These are phyloP conservation scores for Manis pentadactyla DNA, from an alignment of 2,797 vertebrate species.

Conservation along the genomic window DNA sequence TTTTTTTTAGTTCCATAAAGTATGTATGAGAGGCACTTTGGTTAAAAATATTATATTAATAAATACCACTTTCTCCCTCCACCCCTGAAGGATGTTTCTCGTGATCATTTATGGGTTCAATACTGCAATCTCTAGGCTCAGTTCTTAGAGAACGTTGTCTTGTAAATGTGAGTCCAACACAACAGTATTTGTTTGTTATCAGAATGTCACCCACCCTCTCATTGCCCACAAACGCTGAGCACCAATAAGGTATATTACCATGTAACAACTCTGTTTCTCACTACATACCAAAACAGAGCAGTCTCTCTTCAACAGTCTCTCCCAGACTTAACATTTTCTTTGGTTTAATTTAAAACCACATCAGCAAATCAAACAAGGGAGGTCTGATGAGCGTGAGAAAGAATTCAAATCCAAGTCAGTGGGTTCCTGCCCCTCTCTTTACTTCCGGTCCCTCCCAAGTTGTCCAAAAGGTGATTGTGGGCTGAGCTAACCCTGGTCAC, in stretches of 20 bases:
- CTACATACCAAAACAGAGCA: not conserved
- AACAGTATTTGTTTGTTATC: conserved; percentile 38
- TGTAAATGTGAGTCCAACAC: conserved; percentile 63
- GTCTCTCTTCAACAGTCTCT: conserved; percentile 23
- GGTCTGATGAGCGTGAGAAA: not conserved
- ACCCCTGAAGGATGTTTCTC: not conserved
- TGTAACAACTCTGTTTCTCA: not conserved
- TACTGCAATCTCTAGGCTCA: conserved; percentile 70
- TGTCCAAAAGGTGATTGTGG: conserved; percentile 4
- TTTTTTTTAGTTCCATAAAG: not conserved
- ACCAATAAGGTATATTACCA: conserved; percentile 54
- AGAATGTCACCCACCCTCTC: conserved; percentile 27
- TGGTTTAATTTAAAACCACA: conserved; percentile 84
- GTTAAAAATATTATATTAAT: conserved; percentile 67
- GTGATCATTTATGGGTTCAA: conserved; percentile 55
- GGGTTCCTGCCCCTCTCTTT: not conserved
- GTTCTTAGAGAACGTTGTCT: conserved; percentile 85
- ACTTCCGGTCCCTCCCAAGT: not conserved
- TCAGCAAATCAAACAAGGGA: conserved; percentile 35
- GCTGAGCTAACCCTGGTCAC: conserved; percentile 59
- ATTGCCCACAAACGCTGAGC: conserved; percentile 59
- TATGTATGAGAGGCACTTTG: conserved; percentile 61
- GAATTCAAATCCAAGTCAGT: conserved; percentile 61
- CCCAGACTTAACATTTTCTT: conserved; percentile 79
- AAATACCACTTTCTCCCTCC: conserved; percentile 72